Percentiles rank a stretch among this genome's conserved stretches.
These are phyloP conservation scores for Simalia tracyae DNA, from an alignment of 2,797 vertebrate species.

Conservation along the genomic window DNA sequence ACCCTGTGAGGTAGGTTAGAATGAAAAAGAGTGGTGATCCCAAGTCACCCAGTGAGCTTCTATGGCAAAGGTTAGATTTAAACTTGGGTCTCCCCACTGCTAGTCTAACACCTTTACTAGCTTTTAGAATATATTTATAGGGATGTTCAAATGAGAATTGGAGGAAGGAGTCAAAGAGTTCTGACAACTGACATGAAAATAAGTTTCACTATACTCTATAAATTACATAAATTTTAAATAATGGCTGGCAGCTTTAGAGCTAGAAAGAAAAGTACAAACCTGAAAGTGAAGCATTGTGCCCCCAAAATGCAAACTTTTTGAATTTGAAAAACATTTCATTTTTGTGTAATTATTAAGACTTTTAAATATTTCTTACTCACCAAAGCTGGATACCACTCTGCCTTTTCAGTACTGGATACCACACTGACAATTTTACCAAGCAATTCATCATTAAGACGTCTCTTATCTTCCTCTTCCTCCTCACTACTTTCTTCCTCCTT, in stretches of 20 bases:
- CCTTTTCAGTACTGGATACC: constrained; percentile 72
- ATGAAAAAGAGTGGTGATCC: not conserved
- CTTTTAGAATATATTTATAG: not conserved
- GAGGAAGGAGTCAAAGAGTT: not conserved
- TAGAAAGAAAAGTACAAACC: not conserved
- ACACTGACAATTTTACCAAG: constrained; percentile 89
- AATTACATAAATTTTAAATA: not conserved
- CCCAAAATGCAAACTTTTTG: not conserved
- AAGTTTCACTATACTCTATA: not conserved
- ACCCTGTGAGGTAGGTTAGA: not conserved
- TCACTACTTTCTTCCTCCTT: constrained; percentile 92
- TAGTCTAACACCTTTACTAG: not conserved
- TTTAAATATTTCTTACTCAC: constrained; percentile 71
- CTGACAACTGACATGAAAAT: not conserved
- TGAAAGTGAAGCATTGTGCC: not conserved
- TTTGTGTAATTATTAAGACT: not conserved
- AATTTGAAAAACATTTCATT: not conserved
- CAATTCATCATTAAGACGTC: constrained; percentile 86
- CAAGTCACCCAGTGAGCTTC: not conserved
- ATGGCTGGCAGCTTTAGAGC: not conserved
- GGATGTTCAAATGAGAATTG: not conserved
- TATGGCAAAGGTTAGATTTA: not conserved
- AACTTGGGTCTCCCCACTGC: not conserved
- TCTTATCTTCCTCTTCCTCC: constrained; percentile 90
- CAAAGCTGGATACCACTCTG: constrained; percentile 87